Evolutionary conservation across 30 jellyfish, hydroid and myxozoan species (phyloP).

Genomic region (Aurelia aurita): DNA sequence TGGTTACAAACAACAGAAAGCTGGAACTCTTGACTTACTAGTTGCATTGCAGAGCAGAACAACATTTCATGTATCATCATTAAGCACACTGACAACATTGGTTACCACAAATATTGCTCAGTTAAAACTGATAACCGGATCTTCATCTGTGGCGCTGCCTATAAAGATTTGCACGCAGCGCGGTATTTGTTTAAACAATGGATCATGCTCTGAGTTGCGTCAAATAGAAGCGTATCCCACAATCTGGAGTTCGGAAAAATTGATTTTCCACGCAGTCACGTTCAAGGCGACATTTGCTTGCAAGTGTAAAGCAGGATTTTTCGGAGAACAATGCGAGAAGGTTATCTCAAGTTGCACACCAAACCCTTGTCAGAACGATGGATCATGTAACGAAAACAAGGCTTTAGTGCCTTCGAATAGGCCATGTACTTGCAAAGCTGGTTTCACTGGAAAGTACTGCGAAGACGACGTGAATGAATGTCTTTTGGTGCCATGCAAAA

Average conservation of each 20-base stretch:
- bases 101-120: neutral
- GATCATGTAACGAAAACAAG: conserved; percentile 45
- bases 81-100: neutral
- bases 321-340: conserved; percentile 75
- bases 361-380: conserved; percentile 82
- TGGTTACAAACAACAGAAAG: conserved; percentile 43
- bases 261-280: conserved; percentile 63
- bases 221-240: conserved; percentile 6
- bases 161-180: conserved; percentile 18
- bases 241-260: conserved; percentile 19
- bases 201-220: conserved; percentile 42
- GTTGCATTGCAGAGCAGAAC: conserved; percentile 13
- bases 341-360: conserved; percentile 60
- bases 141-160: conserved; percentile 22
- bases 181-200: conserved; percentile 38
- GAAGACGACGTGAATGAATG: conserved; percentile 82
- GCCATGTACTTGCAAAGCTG: conserved; percentile 60
- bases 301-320: conserved; percentile 76
- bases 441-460: conserved; percentile 79
- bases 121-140: conserved; percentile 18
- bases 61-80: conserved; percentile 1
- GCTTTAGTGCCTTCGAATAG: neutral
- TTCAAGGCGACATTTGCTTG: conserved; percentile 58
- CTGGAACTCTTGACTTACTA: conserved; percentile 19
- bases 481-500: conserved; percentile 43